phyloP scores from a whole-genome alignment of 2,888 invertebrate species.

The Phortica magna region DNA sequence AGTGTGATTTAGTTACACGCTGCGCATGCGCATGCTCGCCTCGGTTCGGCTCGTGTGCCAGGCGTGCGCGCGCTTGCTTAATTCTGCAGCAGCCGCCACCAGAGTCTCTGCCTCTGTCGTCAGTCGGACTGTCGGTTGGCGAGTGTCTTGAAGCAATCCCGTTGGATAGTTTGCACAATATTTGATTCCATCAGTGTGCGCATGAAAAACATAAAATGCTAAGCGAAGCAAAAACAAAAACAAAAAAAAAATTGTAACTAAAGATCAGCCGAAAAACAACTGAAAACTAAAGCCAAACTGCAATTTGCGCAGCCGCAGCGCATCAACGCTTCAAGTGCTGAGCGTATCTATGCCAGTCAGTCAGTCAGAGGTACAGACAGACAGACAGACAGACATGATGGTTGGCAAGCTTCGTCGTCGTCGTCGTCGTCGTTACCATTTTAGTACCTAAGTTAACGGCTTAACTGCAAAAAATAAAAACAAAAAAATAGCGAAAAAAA shows the following conservation, averaged over 20 bases:
- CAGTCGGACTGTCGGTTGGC: background rate
- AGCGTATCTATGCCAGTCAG: slow-evolving; percentile 31
- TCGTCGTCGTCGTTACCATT: slow-evolving; percentile 38
- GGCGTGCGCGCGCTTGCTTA: slow-evolving; percentile 47
- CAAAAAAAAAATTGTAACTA: background rate
- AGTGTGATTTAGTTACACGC: slow-evolving; percentile 71
- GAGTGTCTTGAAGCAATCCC: slow-evolving; percentile 50
- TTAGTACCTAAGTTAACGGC: slow-evolving; percentile 52
- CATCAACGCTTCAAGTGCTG: slow-evolving; percentile 29
- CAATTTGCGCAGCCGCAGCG: slow-evolving; percentile 30
- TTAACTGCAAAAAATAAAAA: background rate
- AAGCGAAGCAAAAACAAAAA: background rate
- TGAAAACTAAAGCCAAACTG: slow-evolving; percentile 22
- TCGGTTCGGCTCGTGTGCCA: slow-evolving; percentile 64
- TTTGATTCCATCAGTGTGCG: slow-evolving; percentile 65
- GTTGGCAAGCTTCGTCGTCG: background rate
- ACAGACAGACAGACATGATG: background rate
- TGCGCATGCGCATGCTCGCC: slow-evolving; percentile 28
- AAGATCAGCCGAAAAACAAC: slow-evolving; percentile 10
- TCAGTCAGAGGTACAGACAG: background rate
- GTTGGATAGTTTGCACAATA: slow-evolving; percentile 70
- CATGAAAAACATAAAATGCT: background rate
- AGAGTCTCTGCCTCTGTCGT: slow-evolving; percentile 35
- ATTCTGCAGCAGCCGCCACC: slow-evolving; percentile 29
- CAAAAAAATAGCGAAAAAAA: background rate